phyloP scores from a whole-genome alignment of 2,113 vertebrate species.

The Ophiodon elongatus region DNA sequence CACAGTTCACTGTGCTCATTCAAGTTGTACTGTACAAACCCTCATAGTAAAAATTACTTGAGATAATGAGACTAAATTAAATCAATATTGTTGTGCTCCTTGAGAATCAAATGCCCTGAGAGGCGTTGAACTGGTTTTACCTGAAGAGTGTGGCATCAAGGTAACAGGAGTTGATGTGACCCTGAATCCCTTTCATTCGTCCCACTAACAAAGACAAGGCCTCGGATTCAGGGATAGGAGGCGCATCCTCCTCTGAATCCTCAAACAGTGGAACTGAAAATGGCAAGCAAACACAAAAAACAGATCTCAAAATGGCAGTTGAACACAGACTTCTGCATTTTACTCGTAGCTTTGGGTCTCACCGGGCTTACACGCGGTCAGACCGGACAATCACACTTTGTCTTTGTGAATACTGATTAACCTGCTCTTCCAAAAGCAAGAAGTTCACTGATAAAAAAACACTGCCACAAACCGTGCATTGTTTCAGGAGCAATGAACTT shows the following conservation, averaged over 20 bases:
- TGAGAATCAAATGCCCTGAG: background rate
- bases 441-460: background rate
- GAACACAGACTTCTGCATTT: background rate
- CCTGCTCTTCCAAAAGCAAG: background rate
- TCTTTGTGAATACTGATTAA: conserved; percentile 8
- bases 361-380: accelerated
- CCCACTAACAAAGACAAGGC: conserved; percentile 79
- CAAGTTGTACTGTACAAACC: background rate
- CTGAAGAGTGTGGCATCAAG: conserved; percentile 88
- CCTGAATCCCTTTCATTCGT: conserved; percentile 88
- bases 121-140: conserved; percentile 63
- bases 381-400: background rate
- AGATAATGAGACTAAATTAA: background rate
- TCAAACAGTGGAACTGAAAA: conserved; percentile 66
- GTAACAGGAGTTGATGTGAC: conserved; percentile 88
- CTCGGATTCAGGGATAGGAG: conserved; percentile 80
- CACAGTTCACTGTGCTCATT: conserved; percentile 2
- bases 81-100: background rate
- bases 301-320: background rate
- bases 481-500: background rate
- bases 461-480: background rate
- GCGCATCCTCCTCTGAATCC: conserved; percentile 65
- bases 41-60: background rate
- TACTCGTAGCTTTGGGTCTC: background rate
- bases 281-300: conserved; percentile 11